These are phyloP conservation scores for Ascidia mentula DNA, from an alignment of 23 tunicate species.

Conservation along the genomic window DNA sequence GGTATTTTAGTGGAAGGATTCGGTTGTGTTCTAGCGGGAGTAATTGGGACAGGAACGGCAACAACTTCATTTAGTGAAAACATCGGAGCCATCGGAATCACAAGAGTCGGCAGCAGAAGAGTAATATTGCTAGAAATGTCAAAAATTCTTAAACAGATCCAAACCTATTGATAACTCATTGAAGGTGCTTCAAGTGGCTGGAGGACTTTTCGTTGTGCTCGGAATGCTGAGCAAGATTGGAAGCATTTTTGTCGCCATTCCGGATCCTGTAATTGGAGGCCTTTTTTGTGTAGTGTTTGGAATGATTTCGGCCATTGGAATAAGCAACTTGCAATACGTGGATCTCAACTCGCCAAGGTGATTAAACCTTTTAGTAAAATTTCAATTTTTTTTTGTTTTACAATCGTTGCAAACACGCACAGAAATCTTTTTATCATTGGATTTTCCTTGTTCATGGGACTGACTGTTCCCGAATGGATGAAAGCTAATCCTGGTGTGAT, in stretches of 20 bases:
- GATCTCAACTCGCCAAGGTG: conserved; percentile 83
- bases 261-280: conserved; percentile 95
- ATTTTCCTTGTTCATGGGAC: conserved; percentile 51
- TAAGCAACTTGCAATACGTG: conserved; percentile 73
- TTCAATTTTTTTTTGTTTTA: too few relatives aligned
- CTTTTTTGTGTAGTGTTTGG: conserved; percentile 84
- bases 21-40: conserved; percentile 55
- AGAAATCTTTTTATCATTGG: conserved; percentile 80
- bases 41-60: conserved; percentile 59
- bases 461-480: conserved; percentile 64
- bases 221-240: conserved; percentile 83
- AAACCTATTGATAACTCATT: background rate
- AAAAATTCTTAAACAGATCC: background rate
- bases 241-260: conserved; percentile 81
- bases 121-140: conserved; percentile 7
- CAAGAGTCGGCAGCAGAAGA: conserved; percentile 64
- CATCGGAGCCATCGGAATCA: conserved; percentile 45
- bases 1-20: conserved; percentile 71
- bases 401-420: background rate
- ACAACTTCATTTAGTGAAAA: conserved; percentile 66
- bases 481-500: conserved; percentile 54
- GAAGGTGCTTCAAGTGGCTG: conserved; percentile 86
- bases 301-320: conserved; percentile 75
- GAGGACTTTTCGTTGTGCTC: conserved; percentile 40
- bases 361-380: too few relatives aligned